Evolutionary conservation across 2,888 invertebrate genomes (phyloP), one percentile per base, ranked within the genome.

Genomic region (Blera fallax): DNA sequence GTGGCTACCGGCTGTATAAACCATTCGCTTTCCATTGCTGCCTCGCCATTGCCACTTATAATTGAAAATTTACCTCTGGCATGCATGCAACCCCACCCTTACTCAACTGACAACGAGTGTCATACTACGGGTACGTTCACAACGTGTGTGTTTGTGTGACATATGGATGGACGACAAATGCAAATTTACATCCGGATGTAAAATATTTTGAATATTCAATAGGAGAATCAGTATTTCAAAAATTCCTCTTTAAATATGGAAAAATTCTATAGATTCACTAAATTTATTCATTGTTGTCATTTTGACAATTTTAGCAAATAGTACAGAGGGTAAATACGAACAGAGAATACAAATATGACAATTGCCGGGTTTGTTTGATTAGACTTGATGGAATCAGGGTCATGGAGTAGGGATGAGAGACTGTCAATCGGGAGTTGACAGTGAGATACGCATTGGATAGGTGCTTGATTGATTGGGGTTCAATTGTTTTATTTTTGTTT

Each of bases 141-240:
- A 14, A 11, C 32, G 34, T 3, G 27, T 21, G 11, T n/a, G 18
- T 5, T n/a, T 32, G 1, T 18, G 16, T 34, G 21, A 8, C 11
- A 27, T 27, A 14, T 62, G 14, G 43, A 62, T 69, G 43, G 43
- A 50, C 11, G 43, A 50, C 11, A 60, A 81, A 81, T 69, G 76
- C 48, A 76, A 76, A 81, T 76, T 81, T 74, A 64, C 81, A 74
- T 69, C 81, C 81, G 76, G 76, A 74, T 81, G 67, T 60, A 48
- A 76, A 50, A 70, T 81, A 64, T 58, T 79, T 79, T 65, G 10
- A 67, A 67, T 64, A 58, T 79, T 48, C 62, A 70, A 76, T 76
- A 62, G 32, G 48, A 62, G 52, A 24, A 24, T 29, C 14, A 14
- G 45, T 54, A 37, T 69, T 81, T 69, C 11, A 48, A 50, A 56